These are phyloP conservation scores for Leptopilina clavipes DNA, from an alignment of 1,140 invertebrate species.

Conservation along the genomic window DNA sequence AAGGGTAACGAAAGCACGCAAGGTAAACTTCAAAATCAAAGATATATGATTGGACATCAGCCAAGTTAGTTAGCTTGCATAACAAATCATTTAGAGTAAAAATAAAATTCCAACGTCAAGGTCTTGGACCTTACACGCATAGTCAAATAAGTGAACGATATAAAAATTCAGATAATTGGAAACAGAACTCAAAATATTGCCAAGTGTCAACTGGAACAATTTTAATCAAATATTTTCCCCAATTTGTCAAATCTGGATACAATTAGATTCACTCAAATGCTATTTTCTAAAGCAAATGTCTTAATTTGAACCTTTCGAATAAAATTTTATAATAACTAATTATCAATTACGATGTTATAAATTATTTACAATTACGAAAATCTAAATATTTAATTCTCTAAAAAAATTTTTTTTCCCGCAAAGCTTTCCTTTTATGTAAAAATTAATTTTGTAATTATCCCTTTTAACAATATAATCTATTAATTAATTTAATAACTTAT, in stretches of 20 bases:
- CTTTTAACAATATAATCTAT: no score
- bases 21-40: conserved; percentile 17
- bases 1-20: neutral
- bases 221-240: conserved; percentile 4
- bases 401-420: no score
- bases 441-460: no score
- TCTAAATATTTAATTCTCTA: no score
- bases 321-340: conserved; percentile 1
- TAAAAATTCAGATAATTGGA: conserved; percentile 18
- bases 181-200: neutral
- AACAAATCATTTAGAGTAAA: conserved; percentile 18
- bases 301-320: neutral
- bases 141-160: conserved; percentile 7
- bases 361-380: neutral
- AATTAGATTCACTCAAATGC: neutral
- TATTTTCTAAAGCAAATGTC: no score
- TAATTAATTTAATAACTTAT: no score
- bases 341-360: neutral
- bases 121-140: conserved; percentile 15
- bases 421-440: no score
- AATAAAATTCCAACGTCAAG: conserved; percentile 32
- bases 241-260: neutral
- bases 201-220: conserved; percentile 2
- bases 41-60: neutral
- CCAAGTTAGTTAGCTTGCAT: conserved; percentile 25